Conservation (phyloP, 2,113 vertebrate species). For the Paradisaea rubra region DNA sequence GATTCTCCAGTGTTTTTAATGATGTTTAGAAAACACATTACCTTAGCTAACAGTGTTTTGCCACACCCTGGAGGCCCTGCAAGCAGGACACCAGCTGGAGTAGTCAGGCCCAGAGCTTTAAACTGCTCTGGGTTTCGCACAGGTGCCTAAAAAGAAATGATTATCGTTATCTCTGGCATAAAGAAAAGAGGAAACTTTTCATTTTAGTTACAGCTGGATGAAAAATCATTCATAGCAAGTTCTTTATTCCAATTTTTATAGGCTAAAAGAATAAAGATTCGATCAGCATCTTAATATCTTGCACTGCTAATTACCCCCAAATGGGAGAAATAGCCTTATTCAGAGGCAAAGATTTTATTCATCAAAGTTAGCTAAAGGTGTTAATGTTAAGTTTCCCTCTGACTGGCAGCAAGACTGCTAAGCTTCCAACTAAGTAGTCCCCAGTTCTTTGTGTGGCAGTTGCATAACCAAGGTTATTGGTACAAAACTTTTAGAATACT, state of each 20-base stretch:
- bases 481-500: not conserved
- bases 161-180: not conserved
- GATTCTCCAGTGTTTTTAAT: not conserved
- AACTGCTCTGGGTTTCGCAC: conserved; percentile 88
- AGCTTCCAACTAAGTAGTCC: not conserved
- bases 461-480: not conserved
- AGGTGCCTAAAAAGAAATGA: conserved; percentile 78
- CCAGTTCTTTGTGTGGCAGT: not conserved
- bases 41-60: conserved; percentile 93
- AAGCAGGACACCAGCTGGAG: conserved; percentile 90
- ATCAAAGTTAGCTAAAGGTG: not conserved
- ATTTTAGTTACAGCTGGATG: not conserved
- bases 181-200: not conserved
- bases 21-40: conserved; percentile 35
- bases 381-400: not conserved
- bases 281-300: not conserved
- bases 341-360: not conserved
- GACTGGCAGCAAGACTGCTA: not conserved
- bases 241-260: not conserved
- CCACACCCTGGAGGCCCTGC: conserved; percentile 96
- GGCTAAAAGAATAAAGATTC: not conserved
- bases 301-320: not conserved
- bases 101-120: conserved; percentile 81
- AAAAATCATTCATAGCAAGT: not conserved
- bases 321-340: not conserved